Evolutionary conservation across 2,797 vertebrate genomes (phyloP), one percentile per base, ranked within the genome.

Genomic region (Rhinophrynus dorsalis): DNA sequence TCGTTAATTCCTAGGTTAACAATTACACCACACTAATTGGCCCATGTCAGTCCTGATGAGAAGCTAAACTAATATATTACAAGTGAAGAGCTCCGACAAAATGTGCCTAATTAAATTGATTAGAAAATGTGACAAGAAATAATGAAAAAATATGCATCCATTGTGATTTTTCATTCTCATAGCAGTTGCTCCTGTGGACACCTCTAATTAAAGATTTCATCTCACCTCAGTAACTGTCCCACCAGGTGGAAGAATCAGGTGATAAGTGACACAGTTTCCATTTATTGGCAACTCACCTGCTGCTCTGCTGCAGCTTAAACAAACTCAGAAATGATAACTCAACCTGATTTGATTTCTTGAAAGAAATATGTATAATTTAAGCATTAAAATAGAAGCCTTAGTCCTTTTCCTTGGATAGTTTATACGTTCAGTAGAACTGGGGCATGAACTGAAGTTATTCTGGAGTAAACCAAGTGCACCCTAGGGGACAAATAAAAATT

Each of bases 11-110:
- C 61, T 86, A 83, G 87, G 90, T 91, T 92, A 92, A 94, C 91
- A 91, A 90, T 94, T 94, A 92, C 90, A 89, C 90, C 87, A 80
- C 83, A 85, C 92, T 95, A 95, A 95, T 94, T 95, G 93, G 92
- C 88, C 91, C 88, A 82, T 91, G 91, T 91, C 87, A 87, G 82
- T 89, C 83, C 88, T 94, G 92, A 92, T 88, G 88, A 92, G 89
- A 90, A 90, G 87, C 92, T 94, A 94, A 95, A 95, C 93, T 94
- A 90, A 89, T 79, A 84, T 84, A 84, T 85, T 92, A 90, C 84
- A 86, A 84, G 84, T 88, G 86, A 92, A 66, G 91, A 91, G 89
- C 89, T 81, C 85, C 92, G 91, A 93, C 90, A 93, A 95, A 94
- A 91, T 91, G 90, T 83, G 86, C 87, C 92, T 94, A 95, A 95